Percentiles rank a stretch among this genome's conserved stretches.
phyloP scores from a whole-genome alignment of 92 coral and sea anemone species.

The Plumapathes pennacea region DNA sequence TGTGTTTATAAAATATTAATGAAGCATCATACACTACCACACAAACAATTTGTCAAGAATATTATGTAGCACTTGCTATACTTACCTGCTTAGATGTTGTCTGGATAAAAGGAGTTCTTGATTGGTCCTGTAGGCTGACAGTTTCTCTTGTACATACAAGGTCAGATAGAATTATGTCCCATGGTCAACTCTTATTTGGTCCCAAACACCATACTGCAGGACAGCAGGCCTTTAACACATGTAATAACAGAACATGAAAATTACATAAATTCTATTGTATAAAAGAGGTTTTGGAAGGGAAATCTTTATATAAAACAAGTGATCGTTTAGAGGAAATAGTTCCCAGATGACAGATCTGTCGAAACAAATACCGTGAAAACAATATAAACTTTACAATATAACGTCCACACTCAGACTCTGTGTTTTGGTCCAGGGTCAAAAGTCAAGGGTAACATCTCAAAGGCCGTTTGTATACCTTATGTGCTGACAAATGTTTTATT shows the following conservation, averaged over 20 bases:
- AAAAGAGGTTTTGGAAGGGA: background rate
- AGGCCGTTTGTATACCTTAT: too few species aligned
- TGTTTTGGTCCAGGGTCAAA: too few species aligned
- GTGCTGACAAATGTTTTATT: too few species aligned
- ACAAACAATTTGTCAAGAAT: conserved; percentile 3
- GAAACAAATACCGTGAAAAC: too few species aligned
- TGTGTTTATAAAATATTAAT: too few species aligned
- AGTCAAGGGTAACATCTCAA: too few species aligned
- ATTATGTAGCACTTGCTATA: background rate
- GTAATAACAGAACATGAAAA: background rate
- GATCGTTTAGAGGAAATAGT: too few species aligned
- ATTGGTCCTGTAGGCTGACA: conserved; percentile 28
- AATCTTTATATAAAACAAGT: background rate
- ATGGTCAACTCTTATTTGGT: conserved; percentile 59
- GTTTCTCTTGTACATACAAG: conserved; percentile 32
- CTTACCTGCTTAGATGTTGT: conserved; percentile 63
- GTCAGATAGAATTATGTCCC: conserved; percentile 60
- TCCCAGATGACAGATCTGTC: too few species aligned
- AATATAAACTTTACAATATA: too few species aligned
- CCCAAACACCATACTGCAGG: conserved; percentile 55
- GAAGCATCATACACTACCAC: conserved; percentile 3
- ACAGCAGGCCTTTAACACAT: conserved; percentile 6
- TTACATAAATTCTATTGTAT: background rate
- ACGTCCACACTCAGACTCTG: too few species aligned
- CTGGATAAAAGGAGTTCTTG: conserved; percentile 8